Evolutionary conservation across 1,140 invertebrate genomes (phyloP).

Genomic region (Solenopsis invicta): DNA sequence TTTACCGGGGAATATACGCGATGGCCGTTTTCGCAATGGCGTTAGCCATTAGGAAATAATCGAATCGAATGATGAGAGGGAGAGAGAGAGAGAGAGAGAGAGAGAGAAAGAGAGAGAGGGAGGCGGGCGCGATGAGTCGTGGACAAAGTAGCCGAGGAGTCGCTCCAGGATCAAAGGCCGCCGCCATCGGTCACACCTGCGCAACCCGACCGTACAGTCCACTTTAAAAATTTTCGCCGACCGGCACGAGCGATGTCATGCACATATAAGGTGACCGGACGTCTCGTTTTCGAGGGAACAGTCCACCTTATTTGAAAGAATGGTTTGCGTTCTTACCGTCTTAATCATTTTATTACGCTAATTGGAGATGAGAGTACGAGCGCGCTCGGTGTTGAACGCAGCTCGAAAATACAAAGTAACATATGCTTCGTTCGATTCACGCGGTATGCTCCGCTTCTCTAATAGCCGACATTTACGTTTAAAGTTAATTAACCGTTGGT

Average conservation of each 20-base stretch:
- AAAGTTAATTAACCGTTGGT: neutral
- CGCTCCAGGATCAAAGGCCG: conserved; percentile 82
- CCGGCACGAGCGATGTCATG: conserved; percentile 19
- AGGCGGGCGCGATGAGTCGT: conserved; percentile 73
- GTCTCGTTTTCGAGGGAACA: conserved; percentile 24
- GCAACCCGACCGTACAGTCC: conserved; percentile 82
- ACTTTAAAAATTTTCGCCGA: conserved; percentile 31
- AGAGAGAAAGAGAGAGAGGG: neutral
- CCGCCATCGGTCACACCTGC: conserved; percentile 86
- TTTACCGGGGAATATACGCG: conserved; percentile 51
- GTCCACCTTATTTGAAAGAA: conserved; percentile 8
- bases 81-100: neutral
- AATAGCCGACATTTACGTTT: conserved; percentile 1
- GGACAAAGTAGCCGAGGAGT: conserved; percentile 83
- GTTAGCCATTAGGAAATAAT: conserved; percentile 79
- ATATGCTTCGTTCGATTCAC: neutral
- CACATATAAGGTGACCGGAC: conserved; percentile 26
- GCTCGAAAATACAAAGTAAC: neutral
- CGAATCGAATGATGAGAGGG: conserved; percentile 76
- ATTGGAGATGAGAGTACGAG: neutral
- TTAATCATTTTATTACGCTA: conserved; percentile 34
- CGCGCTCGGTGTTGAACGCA: neutral
- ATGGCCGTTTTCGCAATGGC: conserved; percentile 73
- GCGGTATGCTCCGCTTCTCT: neutral
- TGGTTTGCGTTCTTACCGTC: conserved; percentile 6